A percentile compares a stretch with the other conserved stretches of the same genome.
Conservation (phyloP, 2,113 vertebrate species). For the Callaeas wilsoni region DNA sequence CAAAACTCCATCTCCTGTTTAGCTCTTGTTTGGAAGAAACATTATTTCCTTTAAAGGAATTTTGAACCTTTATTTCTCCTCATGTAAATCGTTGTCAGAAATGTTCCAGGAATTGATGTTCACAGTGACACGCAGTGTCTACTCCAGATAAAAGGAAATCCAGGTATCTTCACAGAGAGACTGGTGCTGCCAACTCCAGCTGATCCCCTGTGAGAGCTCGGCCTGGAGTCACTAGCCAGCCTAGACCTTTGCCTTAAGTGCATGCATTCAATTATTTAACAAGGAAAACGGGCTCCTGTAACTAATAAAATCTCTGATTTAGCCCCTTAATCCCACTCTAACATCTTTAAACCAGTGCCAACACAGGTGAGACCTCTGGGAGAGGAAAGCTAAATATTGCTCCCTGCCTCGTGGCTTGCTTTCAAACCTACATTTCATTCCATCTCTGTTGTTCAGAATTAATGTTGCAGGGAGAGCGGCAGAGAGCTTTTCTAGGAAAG, state of each 20-base stretch:
- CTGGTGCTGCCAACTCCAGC: neutral
- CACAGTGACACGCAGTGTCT: neutral
- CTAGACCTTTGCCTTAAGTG: neutral
- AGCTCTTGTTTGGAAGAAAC: neutral
- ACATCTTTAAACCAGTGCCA: conserved; percentile 26
- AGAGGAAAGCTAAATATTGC: conserved; percentile 17
- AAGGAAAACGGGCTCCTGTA: neutral
- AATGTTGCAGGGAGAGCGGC: neutral
- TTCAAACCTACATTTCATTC: neutral
- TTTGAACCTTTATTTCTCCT: neutral
- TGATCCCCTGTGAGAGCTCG: neutral
- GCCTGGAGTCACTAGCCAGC: neutral
- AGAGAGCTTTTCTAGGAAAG: conserved; percentile 36
- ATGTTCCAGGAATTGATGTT: neutral
- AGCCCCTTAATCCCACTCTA: conserved; percentile 16
- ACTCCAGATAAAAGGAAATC: neutral
- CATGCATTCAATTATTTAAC: conserved; percentile 27
- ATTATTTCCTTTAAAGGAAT: neutral
- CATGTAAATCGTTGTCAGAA: neutral
- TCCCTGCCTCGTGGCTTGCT: neutral
- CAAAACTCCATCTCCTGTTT: neutral
- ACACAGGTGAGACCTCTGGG: conserved; percentile 42
- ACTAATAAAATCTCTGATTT: conserved; percentile 38
- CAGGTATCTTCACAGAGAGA: neutral
- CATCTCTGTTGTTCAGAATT: neutral